phyloP scores from a whole-genome alignment of 2,888 invertebrate species.

The Agonopterix heracliana region DNA sequence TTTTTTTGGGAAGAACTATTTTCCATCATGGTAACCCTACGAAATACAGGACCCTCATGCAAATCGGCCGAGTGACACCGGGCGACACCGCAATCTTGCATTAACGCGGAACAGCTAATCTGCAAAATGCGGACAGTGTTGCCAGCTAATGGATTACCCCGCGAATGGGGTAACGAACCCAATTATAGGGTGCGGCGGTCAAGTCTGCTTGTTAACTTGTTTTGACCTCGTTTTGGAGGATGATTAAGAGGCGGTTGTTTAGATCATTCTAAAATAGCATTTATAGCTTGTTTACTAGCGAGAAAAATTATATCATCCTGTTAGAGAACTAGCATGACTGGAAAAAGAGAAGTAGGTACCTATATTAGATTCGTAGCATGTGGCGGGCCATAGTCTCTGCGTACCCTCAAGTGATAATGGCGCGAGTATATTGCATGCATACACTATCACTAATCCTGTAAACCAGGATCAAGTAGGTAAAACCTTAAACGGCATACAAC shows the following conservation, averaged over 20 bases:
- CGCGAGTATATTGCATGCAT: too few species aligned
- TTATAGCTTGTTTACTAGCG: too few species aligned
- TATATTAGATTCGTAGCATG: too few species aligned
- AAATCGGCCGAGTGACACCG: conserved; percentile 39
- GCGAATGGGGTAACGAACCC: conserved; percentile 43
- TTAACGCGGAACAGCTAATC: conserved; percentile 40
- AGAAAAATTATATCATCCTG: too few species aligned
- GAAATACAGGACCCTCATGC: conserved; percentile 22
- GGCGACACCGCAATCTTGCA: conserved; percentile 31
- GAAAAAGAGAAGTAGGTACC: too few species aligned
- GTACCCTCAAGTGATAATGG: too few species aligned
- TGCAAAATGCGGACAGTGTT: conserved; percentile 32
- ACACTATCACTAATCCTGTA: too few species aligned
- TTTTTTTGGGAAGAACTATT: not conserved
- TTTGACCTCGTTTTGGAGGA: conserved; percentile 8
- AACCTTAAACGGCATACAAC: not conserved
- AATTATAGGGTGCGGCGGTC: conserved; percentile 34
- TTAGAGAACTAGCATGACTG: too few species aligned
- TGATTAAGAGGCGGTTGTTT: not conserved
- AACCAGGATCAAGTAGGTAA: too few species aligned
- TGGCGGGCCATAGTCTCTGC: too few species aligned
- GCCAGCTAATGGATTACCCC: conserved; percentile 48
- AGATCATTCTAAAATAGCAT: too few species aligned
- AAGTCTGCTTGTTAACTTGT: not conserved
- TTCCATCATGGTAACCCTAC: conserved; percentile 6